Evolutionary conservation across 2,113 vertebrate species (phyloP).

Genomic region (Silurus meridionalis): DNA sequence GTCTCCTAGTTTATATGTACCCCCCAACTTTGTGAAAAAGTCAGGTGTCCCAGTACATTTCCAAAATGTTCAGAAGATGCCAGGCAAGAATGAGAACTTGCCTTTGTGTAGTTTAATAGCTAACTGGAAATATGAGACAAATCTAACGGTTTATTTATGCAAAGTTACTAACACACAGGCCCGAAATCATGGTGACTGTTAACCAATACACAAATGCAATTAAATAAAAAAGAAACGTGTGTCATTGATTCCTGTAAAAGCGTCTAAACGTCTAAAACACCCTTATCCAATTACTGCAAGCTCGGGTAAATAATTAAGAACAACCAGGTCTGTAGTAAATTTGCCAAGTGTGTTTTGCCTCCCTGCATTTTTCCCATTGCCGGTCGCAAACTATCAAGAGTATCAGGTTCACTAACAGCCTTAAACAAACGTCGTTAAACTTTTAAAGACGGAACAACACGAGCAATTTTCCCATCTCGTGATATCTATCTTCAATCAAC

Average conservation of each 20-base stretch:
- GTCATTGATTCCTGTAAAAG: conserved; percentile 2
- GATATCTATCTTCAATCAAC: background rate
- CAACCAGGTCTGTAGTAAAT: background rate
- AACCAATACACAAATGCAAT: background rate
- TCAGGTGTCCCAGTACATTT: background rate
- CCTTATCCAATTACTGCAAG: background rate
- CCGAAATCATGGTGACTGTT: background rate
- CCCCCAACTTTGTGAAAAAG: no score
- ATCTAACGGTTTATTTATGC: background rate
- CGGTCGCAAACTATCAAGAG: background rate
- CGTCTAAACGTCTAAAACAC: background rate
- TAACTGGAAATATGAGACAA: no score
- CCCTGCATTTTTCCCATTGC: background rate
- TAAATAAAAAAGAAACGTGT: background rate
- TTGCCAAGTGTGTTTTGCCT: background rate
- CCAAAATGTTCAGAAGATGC: background rate
- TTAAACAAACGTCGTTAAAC: background rate
- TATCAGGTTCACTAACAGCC: conserved; percentile 11
- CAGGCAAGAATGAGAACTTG: background rate
- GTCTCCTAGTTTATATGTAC: no score
- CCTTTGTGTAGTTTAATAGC: background rate
- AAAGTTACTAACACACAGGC: background rate
- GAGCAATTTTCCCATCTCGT: background rate
- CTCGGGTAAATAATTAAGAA: background rate
- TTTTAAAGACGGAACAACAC: background rate